A percentile compares a stretch with the other conserved stretches of the same genome.
phyloP scores from a whole-genome alignment of 2,113 vertebrate genomes.

The Bubo scandiacus region DNA sequence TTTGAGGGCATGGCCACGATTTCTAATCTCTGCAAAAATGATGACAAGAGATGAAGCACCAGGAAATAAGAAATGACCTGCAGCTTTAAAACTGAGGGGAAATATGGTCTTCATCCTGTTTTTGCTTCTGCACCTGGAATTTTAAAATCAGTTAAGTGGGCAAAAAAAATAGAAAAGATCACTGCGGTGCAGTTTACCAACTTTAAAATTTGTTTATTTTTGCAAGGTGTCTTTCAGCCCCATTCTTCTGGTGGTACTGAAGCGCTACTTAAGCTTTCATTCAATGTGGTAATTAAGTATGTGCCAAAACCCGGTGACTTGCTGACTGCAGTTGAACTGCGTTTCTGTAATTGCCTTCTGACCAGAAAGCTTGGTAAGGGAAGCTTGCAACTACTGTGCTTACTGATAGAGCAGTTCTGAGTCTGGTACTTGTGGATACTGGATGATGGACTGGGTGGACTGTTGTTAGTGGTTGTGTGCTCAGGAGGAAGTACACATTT shows the following conservation, averaged over 20 bases:
- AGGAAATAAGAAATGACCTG: conserved; percentile 16
- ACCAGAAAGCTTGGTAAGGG: neutral
- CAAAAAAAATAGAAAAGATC: neutral
- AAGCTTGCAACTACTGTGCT: neutral
- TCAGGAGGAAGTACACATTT: neutral
- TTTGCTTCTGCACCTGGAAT: conserved; percentile 25
- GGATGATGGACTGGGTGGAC: neutral
- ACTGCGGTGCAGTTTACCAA: neutral
- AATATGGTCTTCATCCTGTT: neutral
- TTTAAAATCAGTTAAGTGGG: neutral
- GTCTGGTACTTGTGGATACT: neutral
- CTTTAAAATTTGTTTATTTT: neutral
- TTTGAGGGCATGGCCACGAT: neutral
- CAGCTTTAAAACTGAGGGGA: neutral
- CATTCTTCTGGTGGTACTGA: neutral
- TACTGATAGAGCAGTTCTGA: neutral
- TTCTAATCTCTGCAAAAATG: neutral
- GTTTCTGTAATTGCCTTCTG: neutral
- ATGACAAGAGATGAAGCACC: neutral
- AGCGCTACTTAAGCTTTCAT: neutral
- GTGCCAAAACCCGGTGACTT: neutral
- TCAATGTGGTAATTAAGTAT: neutral
- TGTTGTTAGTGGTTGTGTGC: neutral
- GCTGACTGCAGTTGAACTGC: neutral
- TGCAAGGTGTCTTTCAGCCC: neutral